These are phyloP conservation scores for Sceloporus tristichus DNA, from an alignment of 2,113 vertebrate species.

Conservation along the genomic window DNA sequence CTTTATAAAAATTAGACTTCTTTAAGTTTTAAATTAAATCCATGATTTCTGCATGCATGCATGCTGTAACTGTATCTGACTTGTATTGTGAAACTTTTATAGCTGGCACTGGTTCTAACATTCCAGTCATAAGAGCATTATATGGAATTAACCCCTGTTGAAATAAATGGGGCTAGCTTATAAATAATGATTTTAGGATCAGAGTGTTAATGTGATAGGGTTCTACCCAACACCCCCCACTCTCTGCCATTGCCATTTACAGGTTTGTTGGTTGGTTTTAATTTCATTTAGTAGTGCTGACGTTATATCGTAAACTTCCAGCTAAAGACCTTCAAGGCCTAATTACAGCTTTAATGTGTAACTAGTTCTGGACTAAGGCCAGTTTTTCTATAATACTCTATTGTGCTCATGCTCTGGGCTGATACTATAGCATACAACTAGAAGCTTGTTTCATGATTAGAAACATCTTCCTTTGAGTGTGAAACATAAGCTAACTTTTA, in stretches of 20 bases:
- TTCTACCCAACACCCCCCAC: too few species aligned
- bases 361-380: slow-evolving; percentile 26
- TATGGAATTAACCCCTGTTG: slow-evolving; percentile 1
- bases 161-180: slow-evolving; percentile 14
- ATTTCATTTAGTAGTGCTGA: slow-evolving; percentile 37
- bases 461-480: slow-evolving; percentile 32
- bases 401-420: slow-evolving; percentile 30
- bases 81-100: neutral
- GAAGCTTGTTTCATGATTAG: slow-evolving; percentile 32
- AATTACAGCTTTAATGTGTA: slow-evolving; percentile 40
- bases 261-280: slow-evolving; percentile 25
- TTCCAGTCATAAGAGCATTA: neutral
- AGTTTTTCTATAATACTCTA: slow-evolving; percentile 28
- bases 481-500: neutral
- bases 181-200: slow-evolving; percentile 13
- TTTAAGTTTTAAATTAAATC: neutral
- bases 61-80: neutral
- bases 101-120: neutral
- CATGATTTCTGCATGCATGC: neutral
- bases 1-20: neutral
- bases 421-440: slow-evolving; percentile 25
- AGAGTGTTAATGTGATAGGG: neutral
- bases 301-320: slow-evolving; percentile 29
- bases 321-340: slow-evolving; percentile 37
- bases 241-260: neutral